These are phyloP conservation scores for Gasterosteus aculeatus DNA, from an alignment of 2,113 vertebrate genomes.

Conservation along the genomic window DNA sequence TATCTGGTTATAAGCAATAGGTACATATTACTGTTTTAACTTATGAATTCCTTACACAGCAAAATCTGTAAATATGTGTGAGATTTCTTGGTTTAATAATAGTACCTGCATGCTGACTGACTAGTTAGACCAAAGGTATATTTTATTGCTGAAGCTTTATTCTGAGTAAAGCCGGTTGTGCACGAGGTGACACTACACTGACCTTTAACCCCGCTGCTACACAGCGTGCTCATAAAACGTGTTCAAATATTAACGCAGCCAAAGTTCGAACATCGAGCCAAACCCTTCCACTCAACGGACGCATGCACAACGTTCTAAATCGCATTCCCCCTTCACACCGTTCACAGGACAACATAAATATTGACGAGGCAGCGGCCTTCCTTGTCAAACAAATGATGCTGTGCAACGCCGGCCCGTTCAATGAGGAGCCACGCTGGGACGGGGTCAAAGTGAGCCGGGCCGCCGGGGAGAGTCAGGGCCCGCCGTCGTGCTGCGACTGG, in stretches of 20 bases:
- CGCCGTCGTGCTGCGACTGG: conserved; percentile 79
- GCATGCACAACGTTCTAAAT: conserved; percentile 41
- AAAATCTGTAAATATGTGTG: not conserved
- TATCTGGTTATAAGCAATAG: not conserved
- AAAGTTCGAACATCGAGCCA: not conserved
- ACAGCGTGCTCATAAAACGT: conserved; percentile 39
- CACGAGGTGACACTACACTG: not conserved
- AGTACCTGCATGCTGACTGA: not conserved
- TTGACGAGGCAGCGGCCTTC: conserved; percentile 87
- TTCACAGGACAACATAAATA: conserved; percentile 86
- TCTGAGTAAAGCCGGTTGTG: not conserved
- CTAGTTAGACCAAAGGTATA: not conserved
- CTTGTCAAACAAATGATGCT: conserved; percentile 87
- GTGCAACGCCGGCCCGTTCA: conserved; percentile 77
- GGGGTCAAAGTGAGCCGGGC: conserved; percentile 80
- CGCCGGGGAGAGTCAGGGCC: conserved; percentile 74
- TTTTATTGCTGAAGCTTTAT: not conserved
- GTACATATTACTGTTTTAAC: not conserved
- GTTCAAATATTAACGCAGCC: conserved; percentile 57
- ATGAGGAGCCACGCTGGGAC: conserved; percentile 76
- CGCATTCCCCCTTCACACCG: not conserved
- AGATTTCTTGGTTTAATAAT: not conserved
- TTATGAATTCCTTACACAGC: not conserved
- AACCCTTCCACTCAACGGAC: not conserved
- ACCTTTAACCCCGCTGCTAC: conserved; percentile 27